Evolutionary conservation across 1,140 invertebrate species (phyloP).

Genomic region (Temnothorax curvispinosus): DNA sequence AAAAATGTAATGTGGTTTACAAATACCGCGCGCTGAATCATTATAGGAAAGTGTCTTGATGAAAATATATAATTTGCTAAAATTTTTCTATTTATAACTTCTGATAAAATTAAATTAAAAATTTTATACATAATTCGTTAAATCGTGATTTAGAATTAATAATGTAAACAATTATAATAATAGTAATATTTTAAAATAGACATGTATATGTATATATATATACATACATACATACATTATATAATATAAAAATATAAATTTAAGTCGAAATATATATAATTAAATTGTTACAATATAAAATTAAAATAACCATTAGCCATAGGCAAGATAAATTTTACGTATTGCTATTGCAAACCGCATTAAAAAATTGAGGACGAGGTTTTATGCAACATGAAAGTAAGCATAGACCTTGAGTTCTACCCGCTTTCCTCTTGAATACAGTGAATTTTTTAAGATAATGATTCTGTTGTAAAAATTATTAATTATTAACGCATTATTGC

Average conservation of each 20-base stretch:
- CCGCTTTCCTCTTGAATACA: neutral
- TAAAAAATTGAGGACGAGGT: conserved; percentile 19
- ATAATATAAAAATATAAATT: neutral
- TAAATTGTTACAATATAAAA: conserved; percentile 3
- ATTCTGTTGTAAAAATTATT: neutral
- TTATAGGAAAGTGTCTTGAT: neutral
- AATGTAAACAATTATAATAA: neutral
- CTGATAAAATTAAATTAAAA: neutral
- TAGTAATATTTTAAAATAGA: neutral
- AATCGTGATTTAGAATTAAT: neutral
- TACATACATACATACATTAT: too few species aligned
- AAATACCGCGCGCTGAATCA: neutral
- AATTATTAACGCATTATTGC: neutral
- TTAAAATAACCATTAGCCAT: neutral
- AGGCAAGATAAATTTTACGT: neutral
- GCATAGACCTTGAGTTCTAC: neutral
- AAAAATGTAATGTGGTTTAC: neutral
- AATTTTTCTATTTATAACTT: neutral
- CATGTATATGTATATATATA: neutral
- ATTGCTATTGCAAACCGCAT: neutral
- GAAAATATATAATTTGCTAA: neutral
- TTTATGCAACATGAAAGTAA: conserved; percentile 31
- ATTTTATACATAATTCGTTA: neutral
- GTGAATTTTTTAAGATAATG: neutral
- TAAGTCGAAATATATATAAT: neutral